Evolutionary conservation across 2,888 invertebrate genomes (phyloP).

Genomic region (Mythimna pallens): DNA sequence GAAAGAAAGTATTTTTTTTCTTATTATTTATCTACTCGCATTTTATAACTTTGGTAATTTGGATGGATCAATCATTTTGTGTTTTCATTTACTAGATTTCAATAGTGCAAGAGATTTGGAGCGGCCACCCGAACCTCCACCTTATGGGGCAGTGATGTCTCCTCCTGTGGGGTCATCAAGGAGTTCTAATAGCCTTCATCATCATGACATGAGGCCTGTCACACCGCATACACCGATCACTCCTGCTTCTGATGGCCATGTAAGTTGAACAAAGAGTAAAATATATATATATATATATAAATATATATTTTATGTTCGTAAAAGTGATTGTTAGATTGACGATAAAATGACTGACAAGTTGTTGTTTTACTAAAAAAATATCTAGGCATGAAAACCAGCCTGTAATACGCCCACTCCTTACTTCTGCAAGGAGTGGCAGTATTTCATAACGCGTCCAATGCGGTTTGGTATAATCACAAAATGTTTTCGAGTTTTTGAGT

Average conservation of each 20-base stretch:
- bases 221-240: constrained; percentile 84
- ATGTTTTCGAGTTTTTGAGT: neutral
- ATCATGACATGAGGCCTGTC: constrained; percentile 80
- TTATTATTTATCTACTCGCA: neutral
- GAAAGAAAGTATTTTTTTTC: neutral
- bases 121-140: constrained; percentile 85
- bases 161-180: constrained; percentile 83
- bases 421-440: neutral
- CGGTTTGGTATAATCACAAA: neutral
- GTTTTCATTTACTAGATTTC: constrained; percentile 73
- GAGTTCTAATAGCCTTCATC: constrained; percentile 83
- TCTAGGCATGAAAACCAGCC: neutral
- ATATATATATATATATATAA: too few species aligned
- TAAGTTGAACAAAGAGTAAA: constrained; percentile 60
- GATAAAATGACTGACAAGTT: neutral
- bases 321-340: neutral
- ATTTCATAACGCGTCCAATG: neutral
- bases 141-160: constrained; percentile 83
- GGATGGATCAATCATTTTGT: constrained; percentile 32
- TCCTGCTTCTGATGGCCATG: constrained; percentile 86
- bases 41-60: constrained; percentile 32
- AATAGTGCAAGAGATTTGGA: constrained; percentile 82
- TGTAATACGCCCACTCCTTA: neutral
- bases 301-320: neutral
- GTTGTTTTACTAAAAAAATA: neutral